A percentile compares a stretch with the other conserved stretches of the same genome.
phyloP scores from a whole-genome alignment of 1,140 invertebrate genomes.

The Drosophila subobscura region DNA sequence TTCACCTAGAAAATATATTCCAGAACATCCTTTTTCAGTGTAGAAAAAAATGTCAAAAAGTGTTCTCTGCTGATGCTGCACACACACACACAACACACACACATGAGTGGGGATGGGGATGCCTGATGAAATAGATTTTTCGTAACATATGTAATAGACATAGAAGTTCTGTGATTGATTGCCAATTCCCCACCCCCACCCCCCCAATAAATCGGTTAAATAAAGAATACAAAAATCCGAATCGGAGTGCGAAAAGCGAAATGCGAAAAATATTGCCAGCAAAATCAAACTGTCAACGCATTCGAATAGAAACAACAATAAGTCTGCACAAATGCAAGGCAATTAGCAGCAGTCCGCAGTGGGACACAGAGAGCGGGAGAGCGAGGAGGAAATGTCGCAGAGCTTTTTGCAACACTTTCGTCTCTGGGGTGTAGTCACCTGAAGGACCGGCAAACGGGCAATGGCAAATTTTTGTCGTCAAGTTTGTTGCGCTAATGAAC shows the following conservation, averaged over 20 bases:
- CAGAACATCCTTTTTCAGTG: too few relatives aligned
- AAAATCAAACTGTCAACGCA: conserved; percentile 70
- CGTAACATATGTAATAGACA: conserved; percentile 46
- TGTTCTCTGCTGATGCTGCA: background rate
- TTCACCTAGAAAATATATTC: too few relatives aligned
- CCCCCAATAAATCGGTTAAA: background rate
- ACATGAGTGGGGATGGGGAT: conserved; percentile 1
- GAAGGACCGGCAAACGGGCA: background rate
- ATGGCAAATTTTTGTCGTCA: conserved; percentile 20
- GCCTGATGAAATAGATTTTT: conserved; percentile 33
- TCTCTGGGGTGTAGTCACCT: conserved; percentile 27
- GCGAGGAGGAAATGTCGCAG: background rate
- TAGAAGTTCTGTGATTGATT: conserved; percentile 59
- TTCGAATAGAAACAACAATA: conserved; percentile 14
- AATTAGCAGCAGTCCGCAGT: conserved; percentile 26
- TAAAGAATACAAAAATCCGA: conserved; percentile 3
- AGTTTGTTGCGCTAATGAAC: conserved; percentile 69
- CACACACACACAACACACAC: too few relatives aligned
- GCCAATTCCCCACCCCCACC: conserved; percentile 23
- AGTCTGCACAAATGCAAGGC: conserved; percentile 23
- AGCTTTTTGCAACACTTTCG: conserved; percentile 21
- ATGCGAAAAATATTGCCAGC: conserved; percentile 54
- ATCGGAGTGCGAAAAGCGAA: conserved; percentile 26
- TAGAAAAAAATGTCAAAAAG: background rate
- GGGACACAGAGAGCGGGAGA: background rate